phyloP scores from a whole-genome alignment of 2,797 vertebrate genomes.

The Lithobates sylvaticus region DNA sequence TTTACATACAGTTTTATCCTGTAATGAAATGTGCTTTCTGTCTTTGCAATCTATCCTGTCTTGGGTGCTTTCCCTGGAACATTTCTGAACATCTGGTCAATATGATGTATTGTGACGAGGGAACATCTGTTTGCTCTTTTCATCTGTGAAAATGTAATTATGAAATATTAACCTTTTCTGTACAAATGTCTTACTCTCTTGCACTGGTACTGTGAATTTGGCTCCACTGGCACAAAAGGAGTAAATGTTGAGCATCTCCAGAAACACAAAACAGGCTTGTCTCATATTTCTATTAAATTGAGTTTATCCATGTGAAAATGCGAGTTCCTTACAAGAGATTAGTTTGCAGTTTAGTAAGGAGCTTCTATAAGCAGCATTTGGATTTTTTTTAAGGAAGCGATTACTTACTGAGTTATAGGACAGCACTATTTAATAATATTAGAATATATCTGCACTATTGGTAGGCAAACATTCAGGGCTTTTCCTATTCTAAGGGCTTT shows the following conservation, averaged over 20 bases:
- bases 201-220: conserved; percentile 33
- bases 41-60: conserved; percentile 39
- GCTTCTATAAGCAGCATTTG: conserved; percentile 33
- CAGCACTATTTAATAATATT: conserved; percentile 20
- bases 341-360: conserved; percentile 24
- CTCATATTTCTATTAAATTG: conserved; percentile 49
- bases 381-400: conserved; percentile 49
- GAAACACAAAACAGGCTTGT: conserved; percentile 15
- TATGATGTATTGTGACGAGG: conserved; percentile 50
- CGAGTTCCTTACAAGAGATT: conserved; percentile 25
- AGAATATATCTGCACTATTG: not conserved
- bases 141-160: conserved; percentile 61
- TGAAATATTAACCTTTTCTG: conserved; percentile 59
- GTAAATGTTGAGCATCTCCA: conserved; percentile 12
- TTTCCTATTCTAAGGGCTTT: not conserved
- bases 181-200: conserved; percentile 32
- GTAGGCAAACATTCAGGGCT: not conserved
- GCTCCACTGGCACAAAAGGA: conserved; percentile 44
- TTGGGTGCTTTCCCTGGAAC: conserved; percentile 48
- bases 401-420: conserved; percentile 29
- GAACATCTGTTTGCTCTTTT: conserved; percentile 62
- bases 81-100: conserved; percentile 58
- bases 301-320: conserved; percentile 45
- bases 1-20: conserved; percentile 12
- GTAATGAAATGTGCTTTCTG: conserved; percentile 20